Percentiles rank a stretch among this genome's conserved stretches.
These are phyloP conservation scores for Tinamus guttatus DNA, from an alignment of 2,113 vertebrate genomes.

Conservation along the genomic window DNA sequence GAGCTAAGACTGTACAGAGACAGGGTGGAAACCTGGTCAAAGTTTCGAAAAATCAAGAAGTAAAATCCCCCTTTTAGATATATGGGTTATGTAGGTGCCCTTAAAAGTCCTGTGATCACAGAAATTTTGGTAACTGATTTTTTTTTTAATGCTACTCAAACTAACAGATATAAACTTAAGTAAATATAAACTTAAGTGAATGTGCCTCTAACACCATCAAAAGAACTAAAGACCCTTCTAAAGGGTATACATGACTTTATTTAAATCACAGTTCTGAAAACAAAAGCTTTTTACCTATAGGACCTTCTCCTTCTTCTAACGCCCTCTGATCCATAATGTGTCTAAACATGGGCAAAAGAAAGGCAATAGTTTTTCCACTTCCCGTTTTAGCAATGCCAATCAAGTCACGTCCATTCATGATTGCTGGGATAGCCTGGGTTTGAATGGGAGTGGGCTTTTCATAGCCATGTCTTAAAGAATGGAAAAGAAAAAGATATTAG, in stretches of 20 bases:
- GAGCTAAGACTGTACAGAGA: not conserved
- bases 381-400: conserved; percentile 99
- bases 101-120: conserved; percentile 22
- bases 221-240: not conserved
- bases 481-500: not conserved
- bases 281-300: conserved; percentile 82
- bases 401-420: conserved; percentile 95
- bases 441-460: conserved; percentile 98
- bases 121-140: not conserved
- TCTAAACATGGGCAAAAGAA: conserved; percentile 97
- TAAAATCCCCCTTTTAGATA: not conserved
- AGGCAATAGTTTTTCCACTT: conserved; percentile 98
- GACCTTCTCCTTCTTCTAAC: conserved; percentile 94
- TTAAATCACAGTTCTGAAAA: not conserved
- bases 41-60: not conserved
- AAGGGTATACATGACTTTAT: not conserved
- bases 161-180: not conserved
- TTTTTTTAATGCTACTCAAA: not conserved
- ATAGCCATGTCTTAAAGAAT: conserved; percentile 87
- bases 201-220: not conserved
- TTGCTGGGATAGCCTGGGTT: conserved; percentile 94
- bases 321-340: conserved; percentile 98
- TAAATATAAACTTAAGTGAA: not conserved
- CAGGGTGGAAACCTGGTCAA: not conserved
- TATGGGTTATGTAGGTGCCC: not conserved